Evolutionary conservation across 2,113 vertebrate genomes (phyloP).

Genomic region (Oostethus manadensis): DNA sequence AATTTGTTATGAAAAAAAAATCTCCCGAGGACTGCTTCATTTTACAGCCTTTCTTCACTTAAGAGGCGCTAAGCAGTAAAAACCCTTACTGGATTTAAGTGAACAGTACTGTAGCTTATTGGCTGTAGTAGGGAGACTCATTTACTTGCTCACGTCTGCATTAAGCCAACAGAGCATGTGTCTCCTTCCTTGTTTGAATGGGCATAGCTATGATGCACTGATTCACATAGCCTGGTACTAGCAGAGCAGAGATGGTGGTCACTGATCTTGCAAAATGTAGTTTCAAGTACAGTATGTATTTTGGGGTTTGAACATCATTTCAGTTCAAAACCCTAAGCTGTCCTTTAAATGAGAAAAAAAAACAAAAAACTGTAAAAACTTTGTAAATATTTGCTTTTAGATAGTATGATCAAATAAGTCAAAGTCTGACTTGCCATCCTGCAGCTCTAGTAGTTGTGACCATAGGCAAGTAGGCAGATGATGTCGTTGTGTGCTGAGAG

Average conservation of each 20-base stretch:
- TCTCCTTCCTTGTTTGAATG: constrained; percentile 29
- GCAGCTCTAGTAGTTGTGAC: not conserved
- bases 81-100: constrained; percentile 26
- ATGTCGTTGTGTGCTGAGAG: constrained; percentile 3
- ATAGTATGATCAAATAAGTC: not conserved
- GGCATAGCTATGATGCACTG: constrained; percentile 11
- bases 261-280: no score
- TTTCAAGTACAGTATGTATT: no score
- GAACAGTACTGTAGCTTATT: constrained; percentile 32
- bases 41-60: constrained; percentile 15
- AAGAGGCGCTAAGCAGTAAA: constrained; percentile 20
- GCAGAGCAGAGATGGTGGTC: no score
- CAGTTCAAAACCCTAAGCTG: no score
- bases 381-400: no score
- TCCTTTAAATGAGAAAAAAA: no score
- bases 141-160: constrained; percentile 31
- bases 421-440: not conserved
- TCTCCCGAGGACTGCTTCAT: constrained; percentile 13
- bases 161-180: constrained; percentile 9
- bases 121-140: constrained; percentile 33
- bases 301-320: no score
- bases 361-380: no score
- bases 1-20: constrained; percentile 16
- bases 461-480: not conserved
- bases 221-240: no score